These are phyloP conservation scores for Meganola albula DNA, from an alignment of 2,888 invertebrate genomes.

Conservation along the genomic window DNA sequence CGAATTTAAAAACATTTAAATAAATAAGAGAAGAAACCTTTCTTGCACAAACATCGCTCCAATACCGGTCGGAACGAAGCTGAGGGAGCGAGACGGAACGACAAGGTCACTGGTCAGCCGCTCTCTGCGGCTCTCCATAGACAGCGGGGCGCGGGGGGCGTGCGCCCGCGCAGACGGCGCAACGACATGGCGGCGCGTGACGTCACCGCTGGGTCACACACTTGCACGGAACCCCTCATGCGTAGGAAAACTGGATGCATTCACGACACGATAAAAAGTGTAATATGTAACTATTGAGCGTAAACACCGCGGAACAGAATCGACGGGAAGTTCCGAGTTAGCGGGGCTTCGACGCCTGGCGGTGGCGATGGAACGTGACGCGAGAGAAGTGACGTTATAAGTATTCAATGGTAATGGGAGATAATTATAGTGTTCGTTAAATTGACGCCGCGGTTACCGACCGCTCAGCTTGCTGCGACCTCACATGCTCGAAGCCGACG, in stretches of 20 bases:
- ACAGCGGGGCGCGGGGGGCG: slow-evolving; percentile 48
- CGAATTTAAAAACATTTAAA: slow-evolving; percentile 69
- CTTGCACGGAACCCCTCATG: slow-evolving; percentile 59
- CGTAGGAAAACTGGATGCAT: slow-evolving; percentile 64
- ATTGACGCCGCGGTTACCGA: slow-evolving; percentile 11
- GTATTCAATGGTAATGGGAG: slow-evolving; percentile 8
- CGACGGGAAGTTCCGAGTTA: slow-evolving; percentile 22
- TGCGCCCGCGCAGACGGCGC: slow-evolving; percentile 67
- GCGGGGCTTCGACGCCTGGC: slow-evolving; percentile 12
- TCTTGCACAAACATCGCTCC: slow-evolving; percentile 65
- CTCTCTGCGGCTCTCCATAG: slow-evolving; percentile 66
- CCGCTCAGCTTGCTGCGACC: not conserved
- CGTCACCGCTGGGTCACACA: slow-evolving; percentile 60
- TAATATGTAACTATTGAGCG: slow-evolving; percentile 44
- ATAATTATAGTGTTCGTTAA: slow-evolving; percentile 21
- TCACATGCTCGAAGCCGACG: not conserved
- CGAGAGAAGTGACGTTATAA: slow-evolving; percentile 3
- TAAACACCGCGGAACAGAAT: slow-evolving; percentile 38
- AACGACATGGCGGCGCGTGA: slow-evolving; percentile 62
- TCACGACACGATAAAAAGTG: slow-evolving; percentile 45
- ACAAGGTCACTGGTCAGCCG: slow-evolving; percentile 76
- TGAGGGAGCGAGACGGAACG: slow-evolving; percentile 50
- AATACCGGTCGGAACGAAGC: slow-evolving; percentile 48
- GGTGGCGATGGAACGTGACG: slow-evolving; percentile 10
- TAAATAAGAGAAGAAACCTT: slow-evolving; percentile 67